Evolutionary conservation across 2,113 vertebrate genomes (phyloP).

Genomic region (Chloroceryle aenea): DNA sequence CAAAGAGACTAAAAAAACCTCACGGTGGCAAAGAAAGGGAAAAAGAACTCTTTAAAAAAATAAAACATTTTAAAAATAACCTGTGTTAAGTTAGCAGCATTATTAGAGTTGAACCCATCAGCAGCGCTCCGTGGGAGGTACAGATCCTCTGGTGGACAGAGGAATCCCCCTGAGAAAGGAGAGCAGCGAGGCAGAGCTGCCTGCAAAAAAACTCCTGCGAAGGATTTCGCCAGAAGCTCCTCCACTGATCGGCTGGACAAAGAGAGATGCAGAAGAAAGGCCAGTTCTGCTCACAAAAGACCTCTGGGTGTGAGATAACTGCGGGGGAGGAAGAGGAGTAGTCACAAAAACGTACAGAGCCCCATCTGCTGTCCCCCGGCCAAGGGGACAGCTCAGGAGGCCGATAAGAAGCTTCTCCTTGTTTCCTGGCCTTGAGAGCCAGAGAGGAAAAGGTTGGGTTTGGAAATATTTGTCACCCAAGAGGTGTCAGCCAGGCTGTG

Average conservation of each 20-base stretch:
- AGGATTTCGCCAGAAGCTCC: neutral
- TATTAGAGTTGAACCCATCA: constrained; percentile 3
- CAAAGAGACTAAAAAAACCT: constrained; percentile 21
- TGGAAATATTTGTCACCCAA: neutral
- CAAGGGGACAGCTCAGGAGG: neutral
- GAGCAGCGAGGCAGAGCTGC: neutral
- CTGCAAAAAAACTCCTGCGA: neutral
- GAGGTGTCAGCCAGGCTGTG: neutral
- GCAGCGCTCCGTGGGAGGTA: constrained; percentile 35
- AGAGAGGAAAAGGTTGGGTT: neutral
- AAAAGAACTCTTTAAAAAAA: constrained; percentile 33
- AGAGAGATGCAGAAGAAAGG: neutral
- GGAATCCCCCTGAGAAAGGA: constrained; percentile 37
- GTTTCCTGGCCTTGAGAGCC: neutral
- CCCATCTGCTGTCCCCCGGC: constrained; percentile 39
- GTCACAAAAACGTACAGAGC: neutral
- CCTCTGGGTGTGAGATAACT: neutral
- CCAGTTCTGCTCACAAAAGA: neutral
- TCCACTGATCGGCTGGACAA: neutral
- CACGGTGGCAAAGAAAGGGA: neutral
- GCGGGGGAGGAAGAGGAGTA: neutral
- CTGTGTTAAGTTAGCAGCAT: constrained; percentile 70
- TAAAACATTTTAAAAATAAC: constrained; percentile 43
- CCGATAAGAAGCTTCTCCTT: neutral
- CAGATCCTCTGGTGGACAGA: constrained; percentile 9